phyloP scores from a whole-genome alignment of 2,113 vertebrate species.

The Phylloscopus whistleri region DNA sequence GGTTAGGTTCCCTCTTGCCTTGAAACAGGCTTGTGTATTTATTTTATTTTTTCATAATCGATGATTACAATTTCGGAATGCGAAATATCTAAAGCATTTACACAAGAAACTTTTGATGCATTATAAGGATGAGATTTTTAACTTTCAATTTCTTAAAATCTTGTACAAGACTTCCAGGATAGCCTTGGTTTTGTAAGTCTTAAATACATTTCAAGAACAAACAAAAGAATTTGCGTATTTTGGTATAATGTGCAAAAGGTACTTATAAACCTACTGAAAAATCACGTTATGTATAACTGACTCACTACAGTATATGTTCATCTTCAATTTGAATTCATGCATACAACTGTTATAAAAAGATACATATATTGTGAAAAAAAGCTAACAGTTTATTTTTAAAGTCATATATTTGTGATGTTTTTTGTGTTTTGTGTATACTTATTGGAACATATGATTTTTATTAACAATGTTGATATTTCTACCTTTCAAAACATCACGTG shows the following conservation, averaged over 20 bases:
- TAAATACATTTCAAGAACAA: neutral
- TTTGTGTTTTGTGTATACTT: neutral
- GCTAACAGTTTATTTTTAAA: fast-evolving
- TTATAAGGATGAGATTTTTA: neutral
- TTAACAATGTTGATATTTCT: neutral
- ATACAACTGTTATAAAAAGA: neutral
- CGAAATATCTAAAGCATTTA: neutral
- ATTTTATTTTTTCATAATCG: neutral
- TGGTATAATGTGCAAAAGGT: neutral
- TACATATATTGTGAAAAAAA: neutral
- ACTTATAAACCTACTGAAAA: neutral
- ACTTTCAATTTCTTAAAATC: neutral
- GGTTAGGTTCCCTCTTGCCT: neutral
- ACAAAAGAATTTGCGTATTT: neutral
- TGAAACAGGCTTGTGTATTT: neutral
- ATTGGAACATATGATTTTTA: neutral
- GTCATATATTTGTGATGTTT: neutral
- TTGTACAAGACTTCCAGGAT: neutral
- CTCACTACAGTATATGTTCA: neutral
- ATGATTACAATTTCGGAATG: neutral
- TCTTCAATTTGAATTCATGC: neutral
- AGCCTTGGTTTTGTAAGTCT: neutral
- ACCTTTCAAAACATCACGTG: neutral
- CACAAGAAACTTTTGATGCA: neutral
- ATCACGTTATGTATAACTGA: neutral